Percentiles rank a stretch among this genome's conserved stretches.
These are phyloP conservation scores for Sussaba pulchella DNA, from an alignment of 2,888 invertebrate species.

Conservation along the genomic window DNA sequence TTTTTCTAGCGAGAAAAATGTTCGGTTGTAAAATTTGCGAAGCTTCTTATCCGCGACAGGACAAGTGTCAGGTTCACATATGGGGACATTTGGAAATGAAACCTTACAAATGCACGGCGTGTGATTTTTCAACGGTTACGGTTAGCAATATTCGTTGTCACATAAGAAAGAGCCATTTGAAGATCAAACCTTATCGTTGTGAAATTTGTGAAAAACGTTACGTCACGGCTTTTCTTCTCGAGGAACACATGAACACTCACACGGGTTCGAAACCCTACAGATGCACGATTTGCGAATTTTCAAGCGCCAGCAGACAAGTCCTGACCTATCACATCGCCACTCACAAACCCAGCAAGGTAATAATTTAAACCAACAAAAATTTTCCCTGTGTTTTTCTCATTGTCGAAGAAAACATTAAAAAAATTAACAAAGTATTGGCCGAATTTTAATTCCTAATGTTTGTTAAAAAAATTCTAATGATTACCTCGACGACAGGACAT, in stretches of 20 bases:
- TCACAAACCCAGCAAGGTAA: constrained; percentile 76
- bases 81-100: constrained; percentile 80
- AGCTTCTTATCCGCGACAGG: constrained; percentile 73
- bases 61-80: constrained; percentile 80
- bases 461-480: neutral
- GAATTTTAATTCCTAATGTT: neutral
- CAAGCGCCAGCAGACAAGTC: constrained; percentile 76
- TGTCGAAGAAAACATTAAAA: neutral
- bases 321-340: constrained; percentile 75
- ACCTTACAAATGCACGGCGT: constrained; percentile 77
- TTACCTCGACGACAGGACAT: constrained; percentile 72
- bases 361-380: neutral
- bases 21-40: constrained; percentile 76
- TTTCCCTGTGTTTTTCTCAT: constrained; percentile 28
- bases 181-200: constrained; percentile 78
- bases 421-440: neutral
- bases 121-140: constrained; percentile 78
- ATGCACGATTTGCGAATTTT: constrained; percentile 75
- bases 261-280: constrained; percentile 76
- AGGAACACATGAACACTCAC: constrained; percentile 79
- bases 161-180: constrained; percentile 79
- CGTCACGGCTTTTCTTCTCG: constrained; percentile 75
- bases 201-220: constrained; percentile 76
- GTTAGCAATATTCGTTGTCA: constrained; percentile 79
- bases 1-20: constrained; percentile 71